Evolutionary conservation across 2,113 vertebrate species (phyloP), one percentile per base, ranked within the genome.

Genomic region (Maccullochella peelii): DNA sequence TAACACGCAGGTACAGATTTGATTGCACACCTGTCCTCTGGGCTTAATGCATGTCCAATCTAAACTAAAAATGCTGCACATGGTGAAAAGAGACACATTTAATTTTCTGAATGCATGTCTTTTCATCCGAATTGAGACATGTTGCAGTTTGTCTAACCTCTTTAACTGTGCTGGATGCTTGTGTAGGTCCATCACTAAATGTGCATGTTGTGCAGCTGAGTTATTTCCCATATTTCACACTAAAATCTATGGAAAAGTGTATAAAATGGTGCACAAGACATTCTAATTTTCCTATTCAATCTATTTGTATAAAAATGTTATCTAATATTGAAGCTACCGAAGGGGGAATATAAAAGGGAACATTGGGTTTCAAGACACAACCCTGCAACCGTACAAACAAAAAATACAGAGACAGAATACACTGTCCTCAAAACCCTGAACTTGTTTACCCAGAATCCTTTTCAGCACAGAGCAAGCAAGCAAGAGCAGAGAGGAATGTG

Each of bases 371-470:
- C n/a, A 76, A 38, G 65, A 65, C 6, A 63, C 25, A 69, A 50
- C 57, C 38, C 54, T 85, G 65, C 54, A 57, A 62, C 40, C 0
- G 2, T n/a, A 63, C 10, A 47, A 18, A 59, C 0, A 80, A 52
- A 70, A 63, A 76, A 80, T n/a, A 69, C 59, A 15, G 8, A 77
- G 27, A 77, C 30, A 58, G 52, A 38, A 57, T 21, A 66, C 42
- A 73, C 25, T 57, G 72, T 74, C 68, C 69, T 84, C 57, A 83
- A 84, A 86, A 80, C 30, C 59, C 36, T 79, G 18, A 69, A 72
- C 73, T 36, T 54, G 44, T 86, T 90, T 83, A 90, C 85, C 88
- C 73, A 83, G 61, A 84, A 84, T 84, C 25, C 52, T 78, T 87
- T 89, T 69, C 73, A 82, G 18, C 25, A 54, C 33, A 57, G 54